Evolutionary conservation across 2,888 invertebrate genomes (phyloP).

Genomic region (Drosophila kanekoi): DNA sequence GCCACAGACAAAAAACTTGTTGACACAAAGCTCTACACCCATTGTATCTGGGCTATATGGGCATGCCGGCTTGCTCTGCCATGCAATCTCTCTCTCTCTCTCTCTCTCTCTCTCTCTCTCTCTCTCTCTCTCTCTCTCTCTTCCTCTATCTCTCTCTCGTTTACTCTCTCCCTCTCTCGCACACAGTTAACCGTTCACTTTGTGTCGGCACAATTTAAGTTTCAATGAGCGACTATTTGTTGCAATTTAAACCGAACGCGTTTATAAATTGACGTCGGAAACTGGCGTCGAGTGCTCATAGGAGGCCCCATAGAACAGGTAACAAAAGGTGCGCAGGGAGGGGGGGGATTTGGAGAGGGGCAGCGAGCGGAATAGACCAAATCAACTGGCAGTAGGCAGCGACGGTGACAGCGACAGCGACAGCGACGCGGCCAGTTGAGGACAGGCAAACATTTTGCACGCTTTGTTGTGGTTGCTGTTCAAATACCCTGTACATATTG

Average conservation of each 20-base stretch:
- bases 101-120: not conserved
- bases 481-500: not conserved
- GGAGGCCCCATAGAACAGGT: conserved; percentile 32
- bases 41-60: conserved; percentile 44
- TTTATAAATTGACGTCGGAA: conserved; percentile 78
- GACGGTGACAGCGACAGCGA: conserved; percentile 41
- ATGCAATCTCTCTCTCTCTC: not conserved
- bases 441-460: conserved; percentile 46
- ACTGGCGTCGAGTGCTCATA: conserved; percentile 62
- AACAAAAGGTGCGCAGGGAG: not conserved
- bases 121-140: conserved; percentile 1
- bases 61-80: conserved; percentile 40
- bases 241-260: conserved; percentile 80
- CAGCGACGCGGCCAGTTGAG: conserved; percentile 39
- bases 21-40: conserved; percentile 71
- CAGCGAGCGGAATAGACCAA: conserved; percentile 8
- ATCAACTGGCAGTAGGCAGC: conserved; percentile 50
- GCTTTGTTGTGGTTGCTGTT: conserved; percentile 21
- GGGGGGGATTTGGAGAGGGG: not conserved
- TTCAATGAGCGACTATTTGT: conserved; percentile 81
- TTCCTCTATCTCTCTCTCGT: not conserved
- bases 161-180: not conserved
- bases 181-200: conserved; percentile 57
- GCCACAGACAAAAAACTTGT: conserved; percentile 69
- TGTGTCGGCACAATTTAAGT: conserved; percentile 79